Evolutionary conservation across 2,888 invertebrate genomes (phyloP), one percentile per base, ranked within the genome.

Genomic region (Petrolisthes cinctipes): DNA sequence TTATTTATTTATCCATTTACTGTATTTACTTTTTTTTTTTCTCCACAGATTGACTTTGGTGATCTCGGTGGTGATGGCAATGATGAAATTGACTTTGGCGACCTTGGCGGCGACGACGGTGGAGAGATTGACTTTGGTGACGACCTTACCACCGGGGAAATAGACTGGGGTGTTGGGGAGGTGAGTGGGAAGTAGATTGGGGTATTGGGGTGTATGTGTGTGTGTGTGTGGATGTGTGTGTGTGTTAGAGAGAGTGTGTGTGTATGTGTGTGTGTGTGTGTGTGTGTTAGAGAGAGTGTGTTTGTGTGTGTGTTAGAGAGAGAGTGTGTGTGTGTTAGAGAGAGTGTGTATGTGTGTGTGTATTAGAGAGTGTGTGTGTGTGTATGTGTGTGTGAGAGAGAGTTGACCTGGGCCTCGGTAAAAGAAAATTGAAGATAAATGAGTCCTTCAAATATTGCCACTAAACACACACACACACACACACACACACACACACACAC

Each of bases 91-190:
- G 86, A 86, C 53, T 86, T 82, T 66, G 82, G 86, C 4, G 79
- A 78, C 23, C 11, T 93, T 89, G 93, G 93, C 91, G 93, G 93
- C 91, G 93, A 92, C 4, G 92, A 92, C 95, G 92, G 92, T 82
- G 92, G 91, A n/a, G 92, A 92, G 92, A 95, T 95, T 88, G 95
- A 96, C 92, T 95, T 95, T 92, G 95, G 94, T 0, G 95, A 94
- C 90, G 91, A 90, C 90, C 54, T 78, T 14, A 68, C 61, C 20
- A 92, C 92, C 73, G 91, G 91, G 80, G 91, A 90, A 51, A 91
- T 91, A 79, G 90, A 90, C 81, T 90, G 90, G 90, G 91, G 89
- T 51, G 82, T 83, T 4, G 20, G 14, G 1, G 6, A n/a, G 71
- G 71, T 71, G 71, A 2, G 61, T 61, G 61, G 61, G 61, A 61